Evolutionary conservation across 2,888 invertebrate genomes (phyloP), one percentile per base, ranked within the genome.

Genomic region (Eupithecia tripunctaria): DNA sequence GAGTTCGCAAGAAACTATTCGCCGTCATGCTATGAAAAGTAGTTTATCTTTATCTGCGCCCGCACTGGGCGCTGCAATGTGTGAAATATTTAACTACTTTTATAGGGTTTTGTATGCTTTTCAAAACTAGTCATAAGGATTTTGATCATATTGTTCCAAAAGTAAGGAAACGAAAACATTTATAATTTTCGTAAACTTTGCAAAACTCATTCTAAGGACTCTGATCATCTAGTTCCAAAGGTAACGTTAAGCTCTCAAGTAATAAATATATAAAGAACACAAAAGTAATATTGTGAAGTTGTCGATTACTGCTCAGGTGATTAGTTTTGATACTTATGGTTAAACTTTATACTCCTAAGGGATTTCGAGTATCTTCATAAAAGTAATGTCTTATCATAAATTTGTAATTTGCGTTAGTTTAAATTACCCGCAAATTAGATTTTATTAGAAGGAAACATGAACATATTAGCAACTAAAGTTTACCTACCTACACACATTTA

Each of bases 311-410:
- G 51, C 51, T 56, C 25, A 56, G 56, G 25, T 56, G 56, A 56
- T 56, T 8, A 56, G 56, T 14, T 56, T 56, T 56, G 21, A 56
- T 56, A 25, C 3, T 56, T 25, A 56, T 14, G 14, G 56, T 56
- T 25, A 56, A 56, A 25, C 56, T 25, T 14, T 56, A 25, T 56
- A 56, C 56, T 25, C 14, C 14, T 56, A 21, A 51, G 51, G 5
- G 56, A 25, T 14, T 56, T 56, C 8, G 56, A 56, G 56, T 32
- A 63, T 51, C 51, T 66, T 41, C 38, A n/a, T 67, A 59, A 15
- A 60, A 8, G 38, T 38, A 64, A 56, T 56, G 56, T 56, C 56
- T 56, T 56, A 25, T 56, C 56, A 56, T 56, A 51, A 51, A 51
- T 5, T 56, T 25, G 25, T 56, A 14, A 21, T 12, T 56, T 56